Evolutionary conservation across 2,888 invertebrate genomes (phyloP), one percentile per base, ranked within the genome.

Genomic region (Apodemia hepburni): DNA sequence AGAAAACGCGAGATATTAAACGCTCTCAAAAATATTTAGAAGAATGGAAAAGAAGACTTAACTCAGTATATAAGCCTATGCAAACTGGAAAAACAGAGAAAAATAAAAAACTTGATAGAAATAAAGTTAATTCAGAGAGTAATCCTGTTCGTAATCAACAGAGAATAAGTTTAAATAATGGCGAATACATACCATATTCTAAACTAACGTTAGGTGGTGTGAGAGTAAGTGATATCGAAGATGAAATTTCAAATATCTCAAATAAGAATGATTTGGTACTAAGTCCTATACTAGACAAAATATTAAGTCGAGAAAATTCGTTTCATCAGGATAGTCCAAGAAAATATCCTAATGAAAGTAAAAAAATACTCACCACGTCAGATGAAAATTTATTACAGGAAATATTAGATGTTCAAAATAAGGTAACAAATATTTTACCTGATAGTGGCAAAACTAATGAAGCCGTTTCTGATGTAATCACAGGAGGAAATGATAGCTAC

Each of bases 121-220:
- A 9, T 17, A 58, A 45, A 35, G 60, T 18, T 51, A 35, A 51
- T 51, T 64, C 49, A 66, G 58, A 62, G 64, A 64, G 35, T 47
- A 22, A 45, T n/a, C 8, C 8, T 29, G 27, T 61, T 33, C 62
- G 64, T 57, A 66, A 64, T 60, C 42, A 47, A 47, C 51, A 22
- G 22, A 65, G 60, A 12, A 68, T 64, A 35, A 29, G 63, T 1
- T 69, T 81, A 27, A 87, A 86, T 67, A 86, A 85, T 65, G 66
- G 75, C 15, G 85, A 87, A 60, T 92, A 92, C 69, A 88, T 92
- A 71, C 92, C 92, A 1, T 92, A 92, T 74, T 82, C 89, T 12
- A 79, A 87, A 71, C 74, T 92, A 65, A 92, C 92, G 17, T 68
- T 92, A 68, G 92, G 92, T 22, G 92, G 92, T 59, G 85, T 81